Conservation (phyloP, 2,888 invertebrate genomes). For the Ernsta delagoae region DNA sequence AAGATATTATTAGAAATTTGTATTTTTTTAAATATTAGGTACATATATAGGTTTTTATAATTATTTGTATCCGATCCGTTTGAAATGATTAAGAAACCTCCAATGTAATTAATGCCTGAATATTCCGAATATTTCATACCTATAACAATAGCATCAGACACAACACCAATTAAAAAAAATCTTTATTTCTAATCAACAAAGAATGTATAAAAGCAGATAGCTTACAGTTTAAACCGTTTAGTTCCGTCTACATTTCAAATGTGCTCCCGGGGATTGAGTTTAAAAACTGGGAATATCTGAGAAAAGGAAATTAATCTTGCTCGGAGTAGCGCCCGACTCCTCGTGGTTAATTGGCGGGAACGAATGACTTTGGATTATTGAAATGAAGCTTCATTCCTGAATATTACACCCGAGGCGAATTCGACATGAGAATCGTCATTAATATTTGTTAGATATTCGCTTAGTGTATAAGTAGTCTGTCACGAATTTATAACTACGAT, state of each 20-base stretch:
- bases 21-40: no score
- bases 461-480: not conserved
- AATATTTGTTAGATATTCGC: slow-evolving; percentile 8
- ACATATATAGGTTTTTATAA: no score
- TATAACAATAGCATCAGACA: no score
- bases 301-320: slow-evolving; percentile 36
- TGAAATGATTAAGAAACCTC: no score
- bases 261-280: slow-evolving; percentile 2
- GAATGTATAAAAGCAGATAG: not conserved
- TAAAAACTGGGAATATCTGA: slow-evolving; percentile 19
- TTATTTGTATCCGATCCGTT: no score
- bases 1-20: no score
- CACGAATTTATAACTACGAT: not conserved
- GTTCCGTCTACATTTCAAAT: not conserved
- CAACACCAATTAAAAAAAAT: no score
- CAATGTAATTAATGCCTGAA: no score
- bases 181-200: not conserved
- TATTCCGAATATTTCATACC: no score
- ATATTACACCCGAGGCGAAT: slow-evolving; percentile 15
- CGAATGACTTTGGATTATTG: slow-evolving; percentile 39
- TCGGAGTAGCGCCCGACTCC: slow-evolving; percentile 24
- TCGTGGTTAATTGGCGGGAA: slow-evolving; percentile 39
- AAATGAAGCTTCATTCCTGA: slow-evolving; percentile 36
- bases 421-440: slow-evolving; percentile 19
- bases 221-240: not conserved